A percentile compares a stretch with the other conserved stretches of the same genome.
phyloP scores from a whole-genome alignment of 2,113 vertebrate genomes.

The Zosterops japonicus region DNA sequence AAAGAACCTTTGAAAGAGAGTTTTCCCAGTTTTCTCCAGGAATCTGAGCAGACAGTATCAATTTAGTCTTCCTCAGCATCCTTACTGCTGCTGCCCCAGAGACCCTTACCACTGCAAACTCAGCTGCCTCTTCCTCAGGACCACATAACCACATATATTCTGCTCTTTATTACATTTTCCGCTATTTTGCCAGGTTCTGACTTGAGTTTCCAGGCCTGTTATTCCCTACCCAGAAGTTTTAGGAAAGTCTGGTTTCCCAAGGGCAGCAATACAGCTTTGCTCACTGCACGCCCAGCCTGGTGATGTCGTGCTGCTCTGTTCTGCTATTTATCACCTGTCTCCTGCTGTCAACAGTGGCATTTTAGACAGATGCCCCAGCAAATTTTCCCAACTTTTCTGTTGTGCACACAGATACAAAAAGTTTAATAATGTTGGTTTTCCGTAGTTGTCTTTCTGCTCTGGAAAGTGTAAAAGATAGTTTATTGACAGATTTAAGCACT shows the following conservation, averaged over 20 bases:
- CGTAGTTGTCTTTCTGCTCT: not conserved
- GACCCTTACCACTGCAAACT: not conserved
- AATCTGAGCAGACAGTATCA: not conserved
- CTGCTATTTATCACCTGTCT: fast-evolving
- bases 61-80: not conserved
- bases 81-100: fast-evolving
- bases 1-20: not conserved
- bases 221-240: not conserved
- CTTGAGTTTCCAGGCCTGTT: not conserved
- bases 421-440: not conserved
- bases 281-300: fast-evolving
- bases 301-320: fast-evolving
- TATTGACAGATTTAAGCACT: not conserved
- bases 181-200: not conserved
- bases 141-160: not conserved
- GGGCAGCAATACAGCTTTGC: not conserved
- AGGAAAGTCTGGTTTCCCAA: not conserved
- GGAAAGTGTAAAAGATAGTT: not conserved
- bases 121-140: not conserved
- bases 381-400: not conserved
- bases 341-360: not conserved
- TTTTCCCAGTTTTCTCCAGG: not conserved
- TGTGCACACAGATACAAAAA: not conserved
- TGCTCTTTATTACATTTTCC: not conserved
- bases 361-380: not conserved